Conservation (phyloP, 2,113 vertebrate species). For the Siphamia tubifer region DNA sequence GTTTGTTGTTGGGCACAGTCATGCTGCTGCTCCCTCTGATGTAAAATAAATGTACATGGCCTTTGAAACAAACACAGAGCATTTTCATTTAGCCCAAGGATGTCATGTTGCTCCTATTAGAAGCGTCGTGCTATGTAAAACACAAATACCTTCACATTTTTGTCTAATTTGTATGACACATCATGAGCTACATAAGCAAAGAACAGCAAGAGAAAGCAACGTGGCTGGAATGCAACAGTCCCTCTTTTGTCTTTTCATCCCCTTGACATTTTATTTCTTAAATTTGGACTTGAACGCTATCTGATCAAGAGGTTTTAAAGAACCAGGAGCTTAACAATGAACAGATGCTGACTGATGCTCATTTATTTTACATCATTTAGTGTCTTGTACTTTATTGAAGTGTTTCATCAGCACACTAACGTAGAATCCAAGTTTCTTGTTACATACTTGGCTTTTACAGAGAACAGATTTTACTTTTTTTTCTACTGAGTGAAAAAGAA, state of each 20-base stretch:
- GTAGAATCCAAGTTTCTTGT: too few species aligned
- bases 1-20: conserved; percentile 29
- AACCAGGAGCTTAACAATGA: conserved; percentile 12
- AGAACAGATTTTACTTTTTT: too few species aligned
- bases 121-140: too few species aligned
- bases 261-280: conserved; percentile 22
- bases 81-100: conserved; percentile 12
- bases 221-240: background rate
- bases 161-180: conserved; percentile 1
- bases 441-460: too few species aligned
- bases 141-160: too few species aligned
- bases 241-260: conserved; percentile 32
- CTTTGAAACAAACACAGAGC: conserved; percentile 49
- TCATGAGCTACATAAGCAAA: background rate
- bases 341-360: conserved; percentile 30
- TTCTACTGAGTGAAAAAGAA: too few species aligned
- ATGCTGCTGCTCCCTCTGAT: conserved; percentile 21
- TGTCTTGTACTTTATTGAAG: too few species aligned
- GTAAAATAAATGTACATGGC: conserved; percentile 7
- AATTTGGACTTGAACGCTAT: conserved; percentile 4
- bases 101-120: background rate
- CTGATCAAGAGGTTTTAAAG: conserved; percentile 28
- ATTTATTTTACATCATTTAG: conserved; percentile 26
- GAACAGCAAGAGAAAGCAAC: background rate
- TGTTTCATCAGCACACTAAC: too few species aligned